Evolutionary conservation across 1,140 invertebrate species (phyloP).

Genomic region (Lepidurus packardi): DNA sequence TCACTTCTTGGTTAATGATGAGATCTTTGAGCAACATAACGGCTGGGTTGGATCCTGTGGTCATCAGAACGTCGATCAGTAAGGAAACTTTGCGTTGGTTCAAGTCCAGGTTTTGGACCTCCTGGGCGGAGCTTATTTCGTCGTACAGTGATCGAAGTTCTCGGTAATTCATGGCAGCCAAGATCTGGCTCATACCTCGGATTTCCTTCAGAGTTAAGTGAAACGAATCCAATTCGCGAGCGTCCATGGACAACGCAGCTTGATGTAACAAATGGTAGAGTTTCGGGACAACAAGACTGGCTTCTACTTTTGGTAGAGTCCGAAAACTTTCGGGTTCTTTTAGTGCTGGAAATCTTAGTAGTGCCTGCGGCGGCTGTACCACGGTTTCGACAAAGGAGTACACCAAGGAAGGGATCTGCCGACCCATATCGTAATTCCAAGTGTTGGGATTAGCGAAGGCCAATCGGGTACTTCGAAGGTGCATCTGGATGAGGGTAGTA

Average conservation of each 20-base stretch:
- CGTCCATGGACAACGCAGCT: not conserved
- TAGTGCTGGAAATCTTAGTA: not conserved
- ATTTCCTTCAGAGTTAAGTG: conserved; percentile 2
- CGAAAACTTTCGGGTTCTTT: conserved; percentile 7
- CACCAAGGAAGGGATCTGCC: conserved; percentile 25
- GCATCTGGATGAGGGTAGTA: conserved; percentile 2
- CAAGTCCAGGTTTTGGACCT: not conserved
- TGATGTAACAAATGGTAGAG: not conserved
- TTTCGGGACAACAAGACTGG: not conserved
- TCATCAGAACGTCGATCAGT: conserved; percentile 31
- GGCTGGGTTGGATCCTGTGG: conserved; percentile 38
- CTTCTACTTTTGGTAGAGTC: not conserved
- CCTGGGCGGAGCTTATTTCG: not conserved
- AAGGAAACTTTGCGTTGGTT: conserved; percentile 25
- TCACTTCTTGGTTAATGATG: conserved; percentile 35
- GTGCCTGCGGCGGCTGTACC: not conserved
- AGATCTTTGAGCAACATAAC: conserved; percentile 36
- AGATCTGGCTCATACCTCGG: not conserved
- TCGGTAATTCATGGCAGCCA: conserved; percentile 19
- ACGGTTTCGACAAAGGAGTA: conserved; percentile 26
- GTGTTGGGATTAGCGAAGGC: conserved; percentile 13
- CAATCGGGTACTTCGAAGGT: conserved; percentile 25
- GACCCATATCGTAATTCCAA: conserved; percentile 28
- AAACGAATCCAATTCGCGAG: not conserved
- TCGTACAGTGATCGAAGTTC: conserved; percentile 13